Percentiles rank a stretch among this genome's conserved stretches.
Conservation (phyloP, 2,113 vertebrate species). For the Mohoua ochrocephala region DNA sequence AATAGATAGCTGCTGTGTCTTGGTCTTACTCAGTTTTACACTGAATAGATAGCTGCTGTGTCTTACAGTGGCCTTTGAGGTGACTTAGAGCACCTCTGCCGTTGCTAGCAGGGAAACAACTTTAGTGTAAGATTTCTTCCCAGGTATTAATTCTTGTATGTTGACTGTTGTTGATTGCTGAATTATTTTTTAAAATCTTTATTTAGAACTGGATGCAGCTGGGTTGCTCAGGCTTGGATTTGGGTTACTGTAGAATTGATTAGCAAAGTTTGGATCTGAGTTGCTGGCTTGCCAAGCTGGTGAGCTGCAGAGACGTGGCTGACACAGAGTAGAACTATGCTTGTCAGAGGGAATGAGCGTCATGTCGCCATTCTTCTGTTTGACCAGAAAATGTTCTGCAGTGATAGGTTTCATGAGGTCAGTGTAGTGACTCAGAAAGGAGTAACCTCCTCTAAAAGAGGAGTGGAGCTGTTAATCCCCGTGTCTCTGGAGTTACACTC, state of each 20-base stretch:
- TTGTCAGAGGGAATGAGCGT: not conserved
- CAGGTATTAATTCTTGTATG: not conserved
- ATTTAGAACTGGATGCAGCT: not conserved
- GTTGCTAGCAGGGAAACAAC: not conserved
- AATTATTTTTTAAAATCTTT: not conserved
- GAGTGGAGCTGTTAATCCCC: not conserved
- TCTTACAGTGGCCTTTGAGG: not conserved
- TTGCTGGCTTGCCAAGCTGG: not conserved
- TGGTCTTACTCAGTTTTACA: not conserved
- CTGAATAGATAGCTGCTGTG: not conserved
- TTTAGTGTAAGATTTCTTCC: not conserved
- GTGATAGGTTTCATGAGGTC: not conserved
- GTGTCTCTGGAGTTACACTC: accelerated
- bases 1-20: not conserved
- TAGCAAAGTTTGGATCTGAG: not conserved
- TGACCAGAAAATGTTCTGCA: not conserved
- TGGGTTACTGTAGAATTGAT: not conserved
- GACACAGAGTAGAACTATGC: not conserved
- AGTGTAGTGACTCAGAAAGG: not conserved
- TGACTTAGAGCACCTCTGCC: not conserved
- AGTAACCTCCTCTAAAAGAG: not conserved
- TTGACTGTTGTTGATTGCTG: not conserved
- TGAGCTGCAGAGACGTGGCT: not conserved
- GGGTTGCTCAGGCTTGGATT: not conserved
- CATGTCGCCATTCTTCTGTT: not conserved